phyloP scores from a whole-genome alignment of 2,888 invertebrate species.

The Quadroppia sp. region DNA sequence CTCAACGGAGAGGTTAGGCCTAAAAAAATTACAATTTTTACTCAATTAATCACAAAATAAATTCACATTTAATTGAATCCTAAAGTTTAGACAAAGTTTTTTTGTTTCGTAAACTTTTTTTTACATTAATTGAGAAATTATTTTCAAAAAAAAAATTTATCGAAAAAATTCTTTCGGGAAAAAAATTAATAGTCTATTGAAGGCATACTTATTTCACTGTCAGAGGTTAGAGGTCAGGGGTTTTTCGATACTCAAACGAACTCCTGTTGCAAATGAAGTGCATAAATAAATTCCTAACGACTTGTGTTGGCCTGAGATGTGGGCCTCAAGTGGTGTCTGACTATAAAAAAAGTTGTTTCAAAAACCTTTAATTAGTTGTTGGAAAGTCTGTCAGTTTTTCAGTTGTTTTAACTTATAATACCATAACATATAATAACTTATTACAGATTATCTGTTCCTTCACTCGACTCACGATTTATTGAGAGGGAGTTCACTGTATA shows the following conservation, averaged over 20 bases:
- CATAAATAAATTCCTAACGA: neutral
- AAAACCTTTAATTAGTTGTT: neutral
- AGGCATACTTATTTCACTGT: neutral
- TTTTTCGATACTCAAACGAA: neutral
- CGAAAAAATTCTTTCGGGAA: neutral
- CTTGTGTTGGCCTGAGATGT: neutral
- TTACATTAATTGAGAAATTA: neutral
- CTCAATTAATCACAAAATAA: neutral
- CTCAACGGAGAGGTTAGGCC: slow-evolving; percentile 61
- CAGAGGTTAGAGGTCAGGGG: slow-evolving; percentile 9
- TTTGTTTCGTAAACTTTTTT: neutral
- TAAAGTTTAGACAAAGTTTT: neutral
- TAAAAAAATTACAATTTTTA: neutral
- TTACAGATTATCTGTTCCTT: neutral
- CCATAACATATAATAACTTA: neutral
- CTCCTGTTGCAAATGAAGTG: neutral
- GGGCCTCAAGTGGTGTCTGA: slow-evolving; percentile 20
- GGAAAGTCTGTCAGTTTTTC: neutral
- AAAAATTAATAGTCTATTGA: slow-evolving; percentile 1
- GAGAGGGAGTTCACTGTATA: slow-evolving; percentile 9
- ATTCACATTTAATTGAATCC: neutral
- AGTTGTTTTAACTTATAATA: neutral
- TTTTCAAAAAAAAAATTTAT: neutral
- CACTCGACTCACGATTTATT: slow-evolving; percentile 17
- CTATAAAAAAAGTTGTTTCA: neutral